A percentile compares a stretch with the other conserved stretches of the same genome.
These are phyloP conservation scores for Platyscapa corneri DNA, from an alignment of 1,140 invertebrate genomes.

Conservation along the genomic window DNA sequence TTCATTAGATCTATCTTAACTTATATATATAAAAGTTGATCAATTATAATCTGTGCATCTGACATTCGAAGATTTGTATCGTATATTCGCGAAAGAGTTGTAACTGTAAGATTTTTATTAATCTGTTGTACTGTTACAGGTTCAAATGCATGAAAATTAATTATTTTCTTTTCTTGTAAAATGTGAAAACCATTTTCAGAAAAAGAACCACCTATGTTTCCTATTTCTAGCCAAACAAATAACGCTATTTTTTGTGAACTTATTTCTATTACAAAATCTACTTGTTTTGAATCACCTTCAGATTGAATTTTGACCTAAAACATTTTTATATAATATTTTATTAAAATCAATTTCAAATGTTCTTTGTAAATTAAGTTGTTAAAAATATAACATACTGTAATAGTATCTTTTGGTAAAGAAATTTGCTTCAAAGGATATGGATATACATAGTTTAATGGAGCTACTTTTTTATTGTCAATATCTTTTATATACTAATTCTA, in stretches of 20 bases:
- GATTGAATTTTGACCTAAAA: conserved; percentile 57
- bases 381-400: conserved; percentile 56
- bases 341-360: not conserved
- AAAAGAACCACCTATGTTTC: conserved; percentile 74
- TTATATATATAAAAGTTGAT: not conserved
- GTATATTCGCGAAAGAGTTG: conserved; percentile 63
- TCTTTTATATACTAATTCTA: conserved; percentile 62
- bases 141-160: conserved; percentile 59
- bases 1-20: not conserved
- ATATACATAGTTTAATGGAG: conserved; percentile 72
- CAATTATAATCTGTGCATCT: conserved; percentile 21
- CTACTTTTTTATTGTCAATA: conserved; percentile 55
- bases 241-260: conserved; percentile 73
- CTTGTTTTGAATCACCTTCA: not conserved
- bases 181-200: conserved; percentile 80
- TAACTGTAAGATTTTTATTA: conserved; percentile 56
- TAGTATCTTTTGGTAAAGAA: conserved; percentile 55
- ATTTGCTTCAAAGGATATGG: conserved; percentile 59
- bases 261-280: conserved; percentile 14
- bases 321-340: not conserved
- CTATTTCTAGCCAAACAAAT: conserved; percentile 80
- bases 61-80: conserved; percentile 34
- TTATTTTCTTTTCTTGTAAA: conserved; percentile 56
- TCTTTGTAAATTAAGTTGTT: conserved; percentile 13
- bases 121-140: conserved; percentile 52